These are phyloP conservation scores for Semotilus atromaculatus DNA, from an alignment of 2,797 vertebrate species.

Conservation along the genomic window DNA sequence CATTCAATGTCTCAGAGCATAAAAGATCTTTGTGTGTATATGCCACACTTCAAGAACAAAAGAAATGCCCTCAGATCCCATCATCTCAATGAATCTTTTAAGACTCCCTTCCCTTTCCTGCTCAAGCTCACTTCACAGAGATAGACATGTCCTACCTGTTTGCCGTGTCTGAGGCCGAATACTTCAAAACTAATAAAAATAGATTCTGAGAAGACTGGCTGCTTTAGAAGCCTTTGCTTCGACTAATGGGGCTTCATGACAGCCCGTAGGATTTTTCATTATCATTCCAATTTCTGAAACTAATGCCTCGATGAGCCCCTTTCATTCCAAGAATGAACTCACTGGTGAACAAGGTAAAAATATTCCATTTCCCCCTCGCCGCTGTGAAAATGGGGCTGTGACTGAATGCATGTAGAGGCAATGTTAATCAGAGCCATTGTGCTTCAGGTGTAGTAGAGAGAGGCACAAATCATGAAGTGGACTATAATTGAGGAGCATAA, in stretches of 20 bases:
- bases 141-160: slow-evolving; percentile 38
- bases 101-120: slow-evolving; percentile 37
- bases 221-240: slow-evolving; percentile 32
- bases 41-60: slow-evolving; percentile 49
- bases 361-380: slow-evolving; percentile 21
- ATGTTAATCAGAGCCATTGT: slow-evolving; percentile 72
- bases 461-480: slow-evolving; percentile 52
- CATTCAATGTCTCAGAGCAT: slow-evolving; percentile 21
- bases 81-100: slow-evolving; percentile 52
- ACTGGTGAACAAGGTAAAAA: slow-evolving; percentile 44
- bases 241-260: slow-evolving; percentile 33
- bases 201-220: slow-evolving; percentile 24
- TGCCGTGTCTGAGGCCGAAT: slow-evolving; percentile 8
- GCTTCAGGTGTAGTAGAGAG: slow-evolving; percentile 58
- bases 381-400: slow-evolving; percentile 15
- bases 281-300: slow-evolving; percentile 41
- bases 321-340: slow-evolving; percentile 28
- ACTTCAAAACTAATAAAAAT: slow-evolving; percentile 55
- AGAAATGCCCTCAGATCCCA: slow-evolving; percentile 36
- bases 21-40: slow-evolving; percentile 32
- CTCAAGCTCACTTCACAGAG: slow-evolving; percentile 46
- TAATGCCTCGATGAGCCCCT: slow-evolving; percentile 23
- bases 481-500: slow-evolving; percentile 36
- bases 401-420: slow-evolving; percentile 28
- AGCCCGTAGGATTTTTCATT: slow-evolving; percentile 36